These are phyloP conservation scores for Dolichomitus sp. DNA, from an alignment of 2,888 invertebrate genomes.

Conservation along the genomic window DNA sequence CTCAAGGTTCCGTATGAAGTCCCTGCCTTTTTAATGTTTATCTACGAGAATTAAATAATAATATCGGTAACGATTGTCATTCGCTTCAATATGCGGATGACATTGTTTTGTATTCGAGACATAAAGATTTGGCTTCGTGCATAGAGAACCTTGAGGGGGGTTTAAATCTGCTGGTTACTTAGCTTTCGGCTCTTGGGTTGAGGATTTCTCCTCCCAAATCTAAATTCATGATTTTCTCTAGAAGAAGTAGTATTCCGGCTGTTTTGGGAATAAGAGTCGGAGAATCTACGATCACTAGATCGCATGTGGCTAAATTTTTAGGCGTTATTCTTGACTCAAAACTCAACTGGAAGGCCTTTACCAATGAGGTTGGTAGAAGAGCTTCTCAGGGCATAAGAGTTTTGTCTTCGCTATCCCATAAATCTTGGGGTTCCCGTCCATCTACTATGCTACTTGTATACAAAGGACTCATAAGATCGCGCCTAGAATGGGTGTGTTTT, in stretches of 20 bases:
- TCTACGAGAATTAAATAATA: not conserved
- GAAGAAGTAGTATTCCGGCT: too few relatives aligned
- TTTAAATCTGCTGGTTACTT: too few relatives aligned
- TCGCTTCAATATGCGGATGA: not conserved
- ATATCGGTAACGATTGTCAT: not conserved
- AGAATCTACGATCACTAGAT: not conserved
- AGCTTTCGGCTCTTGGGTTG: too few relatives aligned
- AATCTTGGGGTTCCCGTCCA: conserved; percentile 14
- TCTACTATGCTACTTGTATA: not conserved
- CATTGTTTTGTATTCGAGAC: too few relatives aligned
- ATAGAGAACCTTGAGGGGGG: too few relatives aligned
- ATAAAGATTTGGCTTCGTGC: too few relatives aligned
- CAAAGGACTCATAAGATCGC: conserved; percentile 18
- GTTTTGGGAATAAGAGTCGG: not conserved
- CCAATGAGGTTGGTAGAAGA: not conserved
- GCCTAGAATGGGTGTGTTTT: not conserved
- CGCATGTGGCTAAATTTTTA: not conserved
- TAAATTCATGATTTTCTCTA: too few relatives aligned
- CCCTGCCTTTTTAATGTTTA: conserved; percentile 36
- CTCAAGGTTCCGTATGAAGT: not conserved
- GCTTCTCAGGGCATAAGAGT: not conserved
- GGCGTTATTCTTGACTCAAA: conserved; percentile 23
- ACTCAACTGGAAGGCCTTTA: conserved; percentile 32
- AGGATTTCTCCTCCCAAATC: too few relatives aligned
- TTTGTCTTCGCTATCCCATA: not conserved